These are phyloP conservation scores for Callithrix jacchus DNA, from an alignment of 2,113 vertebrate genomes.

Conservation along the genomic window DNA sequence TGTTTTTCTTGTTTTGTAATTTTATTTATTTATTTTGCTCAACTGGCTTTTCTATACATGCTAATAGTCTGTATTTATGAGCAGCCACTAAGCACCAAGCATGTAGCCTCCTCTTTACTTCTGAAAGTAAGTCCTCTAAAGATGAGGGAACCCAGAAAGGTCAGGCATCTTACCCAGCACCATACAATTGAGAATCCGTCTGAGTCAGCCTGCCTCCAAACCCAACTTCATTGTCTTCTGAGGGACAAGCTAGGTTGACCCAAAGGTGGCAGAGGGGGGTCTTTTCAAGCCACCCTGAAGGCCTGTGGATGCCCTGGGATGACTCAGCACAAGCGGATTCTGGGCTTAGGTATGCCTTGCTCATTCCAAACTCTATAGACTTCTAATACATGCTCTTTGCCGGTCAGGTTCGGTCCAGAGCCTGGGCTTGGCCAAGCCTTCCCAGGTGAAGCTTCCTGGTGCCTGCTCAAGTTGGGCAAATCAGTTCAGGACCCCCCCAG, in stretches of 20 bases:
- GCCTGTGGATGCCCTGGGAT: no score
- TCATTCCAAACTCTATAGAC: neutral
- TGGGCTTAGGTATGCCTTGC: neutral
- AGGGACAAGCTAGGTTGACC: neutral
- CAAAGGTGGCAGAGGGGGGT: neutral
- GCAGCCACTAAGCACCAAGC: neutral
- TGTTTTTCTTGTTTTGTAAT: neutral
- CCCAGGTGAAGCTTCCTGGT: neutral
- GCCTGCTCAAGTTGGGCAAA: neutral
- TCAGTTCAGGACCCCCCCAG: neutral
- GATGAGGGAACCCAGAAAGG: neutral
- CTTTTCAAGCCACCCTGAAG: neutral
- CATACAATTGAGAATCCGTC: neutral
- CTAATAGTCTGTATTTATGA: neutral
- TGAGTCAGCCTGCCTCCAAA: neutral
- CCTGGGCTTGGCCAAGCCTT: neutral
- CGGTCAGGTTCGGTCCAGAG: neutral
- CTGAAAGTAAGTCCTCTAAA: neutral
- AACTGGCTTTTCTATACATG: neutral
- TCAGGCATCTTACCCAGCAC: neutral
- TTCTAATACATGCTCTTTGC: neutral
- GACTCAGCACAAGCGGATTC: neutral
- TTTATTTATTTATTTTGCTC: neutral
- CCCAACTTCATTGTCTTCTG: neutral
- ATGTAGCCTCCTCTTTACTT: neutral